Percentiles rank a stretch among this genome's conserved stretches.
Conservation (phyloP, 2,113 vertebrate species). For the Sphyrna mokarran region DNA sequence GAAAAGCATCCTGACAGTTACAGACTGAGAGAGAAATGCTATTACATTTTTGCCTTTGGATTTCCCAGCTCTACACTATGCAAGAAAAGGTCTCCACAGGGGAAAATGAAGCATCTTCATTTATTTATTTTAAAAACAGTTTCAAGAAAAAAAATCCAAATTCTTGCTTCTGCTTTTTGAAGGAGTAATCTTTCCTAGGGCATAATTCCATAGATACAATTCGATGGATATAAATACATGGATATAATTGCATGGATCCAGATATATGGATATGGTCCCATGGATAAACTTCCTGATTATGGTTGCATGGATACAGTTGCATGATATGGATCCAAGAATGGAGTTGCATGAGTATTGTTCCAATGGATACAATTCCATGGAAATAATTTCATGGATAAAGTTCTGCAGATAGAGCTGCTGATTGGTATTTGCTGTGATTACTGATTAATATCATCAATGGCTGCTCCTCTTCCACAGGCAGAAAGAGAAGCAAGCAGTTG, state of each 20-base stretch:
- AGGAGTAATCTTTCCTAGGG: not conserved
- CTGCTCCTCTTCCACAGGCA: too few species aligned
- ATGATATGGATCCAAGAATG: not conserved
- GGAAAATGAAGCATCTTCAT: not conserved
- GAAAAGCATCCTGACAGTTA: not conserved
- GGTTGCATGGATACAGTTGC: not conserved
- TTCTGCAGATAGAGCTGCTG: too few species aligned
- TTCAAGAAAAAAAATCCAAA: not conserved
- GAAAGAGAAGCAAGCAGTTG: too few species aligned
- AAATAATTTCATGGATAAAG: too few species aligned
- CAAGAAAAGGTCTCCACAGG: not conserved
- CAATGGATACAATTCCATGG: not conserved
- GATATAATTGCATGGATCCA: not conserved
- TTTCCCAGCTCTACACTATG: not conserved
- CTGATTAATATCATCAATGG: too few species aligned
- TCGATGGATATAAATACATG: not conserved
- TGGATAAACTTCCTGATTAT: not conserved
- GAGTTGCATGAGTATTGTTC: not conserved
- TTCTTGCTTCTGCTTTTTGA: not conserved
- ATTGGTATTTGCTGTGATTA: too few species aligned
- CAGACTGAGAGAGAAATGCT: not conserved
- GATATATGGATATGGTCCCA: not conserved
- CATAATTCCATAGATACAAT: not conserved
- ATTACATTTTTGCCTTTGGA: not conserved
- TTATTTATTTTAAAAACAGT: not conserved